Base-by-base conservation (phyloP, 2,797 vertebrate species). In the Eulemur rubriventer region DNA sequence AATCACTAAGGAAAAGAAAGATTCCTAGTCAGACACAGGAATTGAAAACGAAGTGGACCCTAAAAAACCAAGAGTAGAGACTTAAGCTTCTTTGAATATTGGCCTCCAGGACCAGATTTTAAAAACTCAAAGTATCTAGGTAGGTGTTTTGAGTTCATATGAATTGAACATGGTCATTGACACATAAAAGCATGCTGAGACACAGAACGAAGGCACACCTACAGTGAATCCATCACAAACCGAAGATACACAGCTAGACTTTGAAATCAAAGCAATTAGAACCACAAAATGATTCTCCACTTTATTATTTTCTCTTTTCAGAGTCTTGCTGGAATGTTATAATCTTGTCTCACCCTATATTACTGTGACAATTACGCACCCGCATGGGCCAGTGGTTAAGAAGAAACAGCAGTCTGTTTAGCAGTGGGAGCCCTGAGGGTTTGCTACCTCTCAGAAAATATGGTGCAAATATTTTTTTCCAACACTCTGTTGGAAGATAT, bases 1-100 rank as follows among this genome's bases (percentile, higher is more conserved):
- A 79, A 86, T 75, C 70, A 87, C 63, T 78, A 89, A 28, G 52
- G 80, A 94, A 95, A 8, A 55, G 30, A 69, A 95, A 80, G 52
- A 92, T 14, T 35, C 6, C 2, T 30, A 52, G 38, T 80, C 17
- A 90, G 38, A 95, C 90, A 79, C 0, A 82, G 69, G 48, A 93
- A 76, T 1, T 97, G 52, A 87, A 75, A 85, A 93, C 20, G n/a
- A 91, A 91, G 57, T 48, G 20, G 14, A 14, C 28, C 35, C 63
- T 67, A 80, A n/a, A 65, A 92, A 81, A 75, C 17, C 30, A 70
- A 63, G 57, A 84, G 4, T 46, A 16, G n/a, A 92, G 48, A 89
- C 20, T 46, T 33, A 38, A 80, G 33, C 30, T 88, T 84, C 80
- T 93, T 83, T 55, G 59, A 94, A 33, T 76, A 79, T 70, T 55